Conservation (phyloP, 2,888 invertebrate genomes). For the Eueremaeus valkanovi region DNA sequence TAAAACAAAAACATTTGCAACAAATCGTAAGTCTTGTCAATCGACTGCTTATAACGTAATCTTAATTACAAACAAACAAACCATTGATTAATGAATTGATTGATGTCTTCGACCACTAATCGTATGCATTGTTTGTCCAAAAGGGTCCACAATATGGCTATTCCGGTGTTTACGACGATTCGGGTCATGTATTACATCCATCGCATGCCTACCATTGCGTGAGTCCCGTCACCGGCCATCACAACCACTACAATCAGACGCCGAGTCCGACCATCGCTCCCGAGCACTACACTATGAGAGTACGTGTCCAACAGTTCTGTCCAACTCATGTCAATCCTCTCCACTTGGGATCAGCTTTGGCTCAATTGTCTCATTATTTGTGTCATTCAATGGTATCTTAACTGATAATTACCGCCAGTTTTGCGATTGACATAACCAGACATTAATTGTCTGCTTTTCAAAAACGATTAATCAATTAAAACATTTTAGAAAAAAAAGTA, state of each 20-base stretch:
- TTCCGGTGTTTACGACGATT: slow-evolving; percentile 28
- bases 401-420: too few species aligned
- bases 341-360: background rate
- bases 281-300: slow-evolving; percentile 28
- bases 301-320: background rate
- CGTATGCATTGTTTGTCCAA: background rate
- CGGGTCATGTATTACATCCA: slow-evolving; percentile 22
- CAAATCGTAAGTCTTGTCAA: too few species aligned
- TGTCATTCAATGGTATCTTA: too few species aligned
- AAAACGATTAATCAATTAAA: too few species aligned
- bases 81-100: background rate
- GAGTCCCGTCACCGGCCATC: slow-evolving; percentile 23
- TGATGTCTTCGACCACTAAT: too few species aligned
- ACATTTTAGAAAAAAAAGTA: too few species aligned
- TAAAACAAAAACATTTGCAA: too few species aligned
- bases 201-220: slow-evolving; percentile 30
- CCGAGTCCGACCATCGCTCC: slow-evolving; percentile 20
- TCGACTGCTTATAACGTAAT: too few species aligned
- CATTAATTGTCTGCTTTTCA: too few species aligned
- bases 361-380: too few species aligned
- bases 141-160: slow-evolving; percentile 33
- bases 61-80: too few species aligned
- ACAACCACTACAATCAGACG: slow-evolving; percentile 22
- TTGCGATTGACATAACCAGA: too few species aligned
- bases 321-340: background rate